Evolutionary conservation across 2,797 vertebrate species (phyloP).

Genomic region (Chanos chanos): DNA sequence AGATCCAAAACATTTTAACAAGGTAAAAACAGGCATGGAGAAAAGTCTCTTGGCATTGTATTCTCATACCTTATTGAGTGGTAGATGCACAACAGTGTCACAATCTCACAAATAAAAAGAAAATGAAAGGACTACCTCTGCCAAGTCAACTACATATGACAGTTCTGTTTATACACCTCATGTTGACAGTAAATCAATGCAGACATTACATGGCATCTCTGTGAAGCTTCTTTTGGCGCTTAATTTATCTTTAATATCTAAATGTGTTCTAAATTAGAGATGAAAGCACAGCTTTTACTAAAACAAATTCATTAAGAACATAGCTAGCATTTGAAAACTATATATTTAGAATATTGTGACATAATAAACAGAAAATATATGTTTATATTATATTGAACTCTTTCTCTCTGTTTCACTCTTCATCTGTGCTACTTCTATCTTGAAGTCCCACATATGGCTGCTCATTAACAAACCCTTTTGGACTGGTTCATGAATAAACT

Average conservation of each 20-base stretch:
- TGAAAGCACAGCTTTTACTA: too few relatives aligned
- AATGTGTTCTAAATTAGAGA: too few relatives aligned
- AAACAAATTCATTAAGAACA: not conserved
- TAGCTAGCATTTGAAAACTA: constrained; percentile 16
- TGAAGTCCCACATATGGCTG: not conserved
- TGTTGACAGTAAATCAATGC: not conserved
- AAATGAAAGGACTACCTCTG: constrained; percentile 2
- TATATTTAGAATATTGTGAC: constrained; percentile 10
- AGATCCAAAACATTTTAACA: too few relatives aligned
- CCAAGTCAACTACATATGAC: constrained; percentile 15
- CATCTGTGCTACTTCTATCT: not conserved
- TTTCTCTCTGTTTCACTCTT: not conserved
- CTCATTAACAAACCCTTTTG: not conserved
- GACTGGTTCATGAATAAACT: not conserved
- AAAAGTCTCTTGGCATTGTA: constrained; percentile 18
- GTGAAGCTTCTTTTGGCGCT: too few relatives aligned
- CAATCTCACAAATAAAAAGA: constrained; percentile 20
- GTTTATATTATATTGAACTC: constrained; percentile 10
- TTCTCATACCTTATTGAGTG: not conserved
- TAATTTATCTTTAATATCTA: too few relatives aligned
- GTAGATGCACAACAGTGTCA: constrained; percentile 10
- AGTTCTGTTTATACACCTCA: not conserved
- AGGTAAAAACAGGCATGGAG: not conserved
- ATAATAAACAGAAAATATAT: constrained; percentile 25
- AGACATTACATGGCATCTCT: not conserved